Conservation (phyloP, 1,140 invertebrate genomes). For the Platyscapa corneri region DNA sequence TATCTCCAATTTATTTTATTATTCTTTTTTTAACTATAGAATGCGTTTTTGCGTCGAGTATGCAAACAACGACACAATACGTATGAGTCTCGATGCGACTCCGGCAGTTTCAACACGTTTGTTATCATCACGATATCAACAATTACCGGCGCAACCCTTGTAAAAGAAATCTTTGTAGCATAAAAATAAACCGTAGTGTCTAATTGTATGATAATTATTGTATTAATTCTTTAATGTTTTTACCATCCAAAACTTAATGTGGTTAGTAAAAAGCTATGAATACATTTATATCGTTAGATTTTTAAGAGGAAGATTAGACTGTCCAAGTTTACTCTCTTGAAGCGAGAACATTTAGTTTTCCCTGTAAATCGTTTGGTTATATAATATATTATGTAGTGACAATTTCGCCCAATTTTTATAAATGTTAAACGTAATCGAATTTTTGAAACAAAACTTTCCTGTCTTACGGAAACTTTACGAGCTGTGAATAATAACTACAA, state of each 20-base stretch:
- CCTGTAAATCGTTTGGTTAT: too few species aligned
- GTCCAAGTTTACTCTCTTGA: not conserved
- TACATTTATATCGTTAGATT: not conserved
- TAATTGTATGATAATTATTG: slow-evolving; percentile 58
- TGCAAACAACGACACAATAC: slow-evolving; percentile 13
- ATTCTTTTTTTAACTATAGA: slow-evolving; percentile 46
- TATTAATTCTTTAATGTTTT: slow-evolving; percentile 19
- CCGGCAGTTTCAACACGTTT: slow-evolving; percentile 45
- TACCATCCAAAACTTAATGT: not conserved
- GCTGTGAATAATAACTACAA: too few species aligned
- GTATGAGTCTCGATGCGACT: slow-evolving; percentile 33
- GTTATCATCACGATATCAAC: slow-evolving; percentile 55
- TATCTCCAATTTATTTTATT: slow-evolving; percentile 50
- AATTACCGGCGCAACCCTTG: slow-evolving; percentile 62
- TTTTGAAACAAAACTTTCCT: too few species aligned
- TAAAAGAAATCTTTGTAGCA: slow-evolving; percentile 66
- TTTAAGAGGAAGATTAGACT: not conserved
- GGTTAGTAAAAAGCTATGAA: not conserved
- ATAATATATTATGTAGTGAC: too few species aligned
- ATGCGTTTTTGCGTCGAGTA: slow-evolving; percentile 44
- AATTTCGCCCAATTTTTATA: too few species aligned
- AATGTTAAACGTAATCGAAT: too few species aligned
- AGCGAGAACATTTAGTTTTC: too few species aligned
- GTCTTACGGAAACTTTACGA: too few species aligned
- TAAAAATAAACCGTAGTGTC: slow-evolving; percentile 70